Conservation (phyloP, 2,797 vertebrate genomes). For the Potorous gilbertii region DNA sequence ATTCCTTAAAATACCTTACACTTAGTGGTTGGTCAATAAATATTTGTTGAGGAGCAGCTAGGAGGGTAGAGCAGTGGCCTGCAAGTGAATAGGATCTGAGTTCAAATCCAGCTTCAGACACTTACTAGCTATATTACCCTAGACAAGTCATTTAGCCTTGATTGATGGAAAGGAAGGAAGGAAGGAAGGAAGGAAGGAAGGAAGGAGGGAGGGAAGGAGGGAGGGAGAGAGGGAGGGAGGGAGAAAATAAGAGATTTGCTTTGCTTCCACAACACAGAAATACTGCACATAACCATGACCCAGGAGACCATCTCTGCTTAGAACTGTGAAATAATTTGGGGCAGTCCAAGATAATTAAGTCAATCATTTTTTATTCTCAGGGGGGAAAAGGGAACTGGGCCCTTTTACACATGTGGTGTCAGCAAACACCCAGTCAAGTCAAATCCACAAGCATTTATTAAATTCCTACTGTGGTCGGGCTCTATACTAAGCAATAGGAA, state of each 20-base stretch:
- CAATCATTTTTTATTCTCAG: neutral
- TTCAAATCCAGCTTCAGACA: too few species aligned
- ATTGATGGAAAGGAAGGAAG: too few species aligned
- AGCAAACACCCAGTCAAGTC: neutral
- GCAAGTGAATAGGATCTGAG: too few species aligned
- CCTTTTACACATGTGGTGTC: too few species aligned
- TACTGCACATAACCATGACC: neutral
- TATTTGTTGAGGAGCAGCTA: neutral
- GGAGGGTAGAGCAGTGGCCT: too few species aligned
- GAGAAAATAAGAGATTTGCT: neutral
- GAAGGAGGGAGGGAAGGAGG: neutral
- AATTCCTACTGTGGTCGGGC: neutral
- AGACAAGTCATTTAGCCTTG: too few species aligned
- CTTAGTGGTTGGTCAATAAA: neutral
- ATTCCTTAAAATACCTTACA: neutral
- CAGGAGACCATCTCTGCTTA: neutral
- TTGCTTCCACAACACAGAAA: neutral
- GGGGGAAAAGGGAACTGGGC: neutral
- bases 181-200: too few species aligned
- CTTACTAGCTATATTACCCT: too few species aligned
- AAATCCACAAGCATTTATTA: neutral
- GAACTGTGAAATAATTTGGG: neutral
- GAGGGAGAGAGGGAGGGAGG: neutral
- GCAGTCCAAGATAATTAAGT: neutral
- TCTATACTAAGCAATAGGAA: neutral